Base-by-base conservation (phyloP, 2,113 vertebrate genomes). In the Chloroceryle aenea region DNA sequence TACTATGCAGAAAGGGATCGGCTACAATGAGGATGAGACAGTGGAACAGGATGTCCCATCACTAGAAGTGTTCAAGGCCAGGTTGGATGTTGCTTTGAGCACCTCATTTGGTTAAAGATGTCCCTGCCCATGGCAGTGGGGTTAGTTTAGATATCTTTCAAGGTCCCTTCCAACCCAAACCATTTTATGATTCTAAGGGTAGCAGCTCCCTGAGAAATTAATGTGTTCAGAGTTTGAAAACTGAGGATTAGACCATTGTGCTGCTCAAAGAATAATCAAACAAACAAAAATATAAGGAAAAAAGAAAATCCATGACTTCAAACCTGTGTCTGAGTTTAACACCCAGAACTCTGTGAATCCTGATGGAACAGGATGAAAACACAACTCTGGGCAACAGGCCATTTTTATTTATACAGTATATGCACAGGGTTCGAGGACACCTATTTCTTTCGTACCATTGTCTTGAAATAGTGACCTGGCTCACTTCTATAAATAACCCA, bases 11-110 rank as follows among this genome's bases (percentile, higher is more conserved):
- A 76, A 69, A 50, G 23, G n/a, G 20, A 47, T 12, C 55, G 29
- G 22, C 5, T 56, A 48, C 0, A 0, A 53, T 16, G 12, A 79
- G 14, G 21, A 11, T 43, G 17, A 89, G 53, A 6, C 26, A 22
- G 5, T 5, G 34, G 12, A 6, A 88, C 10, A 50, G n/a, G 23
- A 38, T 68, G 26, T 13, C 0, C 0, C 17, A 23, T 25, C 18
- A 2, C 29, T 76, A 10, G 14, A 10, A 45, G 21, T 6, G 7
- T 55, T 42, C 30, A 75, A 23, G 12, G 32, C 2, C 63, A 69
- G 26, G n/a, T 0, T 77, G 26, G 36, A 84, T 2, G 2, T 3
- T 53, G 32, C 8, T 63, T 7, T 43, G 40, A 77, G 45, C 45
- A 58, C 64, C 18, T 62, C 48, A 0, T 56, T 32, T 12, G 17